phyloP scores from a whole-genome alignment of 2,888 invertebrate genomes.

The Anthrax anthrax region DNA sequence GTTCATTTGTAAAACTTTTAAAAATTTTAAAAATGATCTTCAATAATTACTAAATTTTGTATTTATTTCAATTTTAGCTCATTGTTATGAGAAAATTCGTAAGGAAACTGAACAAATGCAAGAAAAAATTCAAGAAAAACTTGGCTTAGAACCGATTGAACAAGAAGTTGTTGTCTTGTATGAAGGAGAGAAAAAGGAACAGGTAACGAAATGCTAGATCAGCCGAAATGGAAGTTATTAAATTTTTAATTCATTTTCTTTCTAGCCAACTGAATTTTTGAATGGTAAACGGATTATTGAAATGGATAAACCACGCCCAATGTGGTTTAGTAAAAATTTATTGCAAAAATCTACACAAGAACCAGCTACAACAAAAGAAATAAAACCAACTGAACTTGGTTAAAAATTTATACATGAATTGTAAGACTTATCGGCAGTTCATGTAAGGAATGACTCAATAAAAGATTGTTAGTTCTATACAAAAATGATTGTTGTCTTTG shows the following conservation, averaged over 20 bases:
- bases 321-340: slow-evolving; percentile 79
- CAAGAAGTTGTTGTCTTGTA: slow-evolving; percentile 77
- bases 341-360: slow-evolving; percentile 63
- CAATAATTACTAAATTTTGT: background rate
- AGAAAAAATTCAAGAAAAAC: slow-evolving; percentile 52
- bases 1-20: background rate
- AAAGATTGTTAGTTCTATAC: no score
- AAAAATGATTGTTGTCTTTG: no score
- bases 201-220: slow-evolving; percentile 29
- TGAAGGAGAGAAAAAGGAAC: slow-evolving; percentile 56
- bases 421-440: no score
- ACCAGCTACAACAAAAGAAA: slow-evolving; percentile 52
- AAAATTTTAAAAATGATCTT: background rate
- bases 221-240: no score
- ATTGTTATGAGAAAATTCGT: slow-evolving; percentile 72
- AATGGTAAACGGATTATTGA: slow-evolving; percentile 70
- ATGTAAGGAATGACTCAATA: slow-evolving; percentile 35
- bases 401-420: slow-evolving; percentile 31
- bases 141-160: slow-evolving; percentile 59
- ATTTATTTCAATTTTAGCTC: slow-evolving; percentile 40
- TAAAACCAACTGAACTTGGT: slow-evolving; percentile 58
- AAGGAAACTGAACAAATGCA: slow-evolving; percentile 71
- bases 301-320: slow-evolving; percentile 68
- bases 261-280: slow-evolving; percentile 43
- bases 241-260: background rate